A percentile compares a stretch with the other conserved stretches of the same genome.
Evolutionary conservation across 2,888 invertebrate species (phyloP).

Genomic region (Pogonocherus hispidulus): DNA sequence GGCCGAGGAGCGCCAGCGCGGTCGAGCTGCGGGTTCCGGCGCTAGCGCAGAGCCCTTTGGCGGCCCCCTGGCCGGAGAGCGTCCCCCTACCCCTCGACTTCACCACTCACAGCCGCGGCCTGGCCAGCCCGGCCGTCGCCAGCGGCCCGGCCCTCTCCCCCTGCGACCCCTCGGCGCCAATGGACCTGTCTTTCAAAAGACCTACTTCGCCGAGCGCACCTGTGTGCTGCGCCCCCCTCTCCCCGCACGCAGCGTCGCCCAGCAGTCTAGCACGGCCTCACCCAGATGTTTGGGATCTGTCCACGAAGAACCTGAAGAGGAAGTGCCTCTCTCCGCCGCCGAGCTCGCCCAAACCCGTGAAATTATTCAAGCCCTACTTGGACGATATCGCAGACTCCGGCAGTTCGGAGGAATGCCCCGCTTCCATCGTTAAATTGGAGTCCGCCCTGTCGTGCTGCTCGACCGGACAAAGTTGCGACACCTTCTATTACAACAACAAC

Average conservation of each 20-base stretch:
- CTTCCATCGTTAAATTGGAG: slow-evolving; percentile 46
- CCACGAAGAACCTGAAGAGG: slow-evolving; percentile 59
- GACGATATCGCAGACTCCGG: slow-evolving; percentile 72
- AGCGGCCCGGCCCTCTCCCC: slow-evolving; percentile 42
- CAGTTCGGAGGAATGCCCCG: slow-evolving; percentile 46
- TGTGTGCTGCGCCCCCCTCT: slow-evolving; percentile 51
- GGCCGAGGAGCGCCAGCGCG: slow-evolving; percentile 37
- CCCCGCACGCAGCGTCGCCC: slow-evolving; percentile 41
- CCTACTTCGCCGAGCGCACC: slow-evolving; percentile 57
- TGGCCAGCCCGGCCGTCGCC: slow-evolving; percentile 59
- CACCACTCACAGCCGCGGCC: slow-evolving; percentile 59
- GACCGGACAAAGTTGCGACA: slow-evolving; percentile 34
- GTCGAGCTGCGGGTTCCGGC: slow-evolving; percentile 59
- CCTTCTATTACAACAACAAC: slow-evolving; percentile 55
- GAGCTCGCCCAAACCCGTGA: slow-evolving; percentile 74
- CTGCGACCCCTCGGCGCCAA: slow-evolving; percentile 64
- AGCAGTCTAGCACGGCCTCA: slow-evolving; percentile 48
- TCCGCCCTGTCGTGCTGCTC: slow-evolving; percentile 62
- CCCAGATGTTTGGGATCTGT: slow-evolving; percentile 67
- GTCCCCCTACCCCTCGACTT: slow-evolving; percentile 60
- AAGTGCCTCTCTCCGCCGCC: slow-evolving; percentile 51
- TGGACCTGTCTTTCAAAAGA: slow-evolving; percentile 67
- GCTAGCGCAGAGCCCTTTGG: slow-evolving; percentile 53
- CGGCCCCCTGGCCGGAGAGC: slow-evolving; percentile 46
- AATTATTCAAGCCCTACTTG: slow-evolving; percentile 84